A percentile compares a stretch with the other conserved stretches of the same genome.
These are phyloP conservation scores for Plutomurus gul DNA, from an alignment of 1,140 invertebrate species.

Conservation along the genomic window DNA sequence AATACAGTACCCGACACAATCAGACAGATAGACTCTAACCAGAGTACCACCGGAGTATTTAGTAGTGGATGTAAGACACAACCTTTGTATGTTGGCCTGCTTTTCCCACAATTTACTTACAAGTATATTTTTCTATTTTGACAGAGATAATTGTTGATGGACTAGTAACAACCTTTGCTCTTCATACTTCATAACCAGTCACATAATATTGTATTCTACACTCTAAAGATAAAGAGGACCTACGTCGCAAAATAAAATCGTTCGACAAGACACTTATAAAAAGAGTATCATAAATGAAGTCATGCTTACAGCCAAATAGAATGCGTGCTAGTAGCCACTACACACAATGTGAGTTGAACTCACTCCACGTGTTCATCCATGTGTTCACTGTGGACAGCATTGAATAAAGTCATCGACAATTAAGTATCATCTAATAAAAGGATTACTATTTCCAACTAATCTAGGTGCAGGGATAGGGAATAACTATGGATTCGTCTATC, in stretches of 20 bases:
- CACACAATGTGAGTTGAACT: background rate
- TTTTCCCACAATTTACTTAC: no score
- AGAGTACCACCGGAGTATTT: no score
- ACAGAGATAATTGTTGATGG: background rate
- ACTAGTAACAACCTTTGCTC: background rate
- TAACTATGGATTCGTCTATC: no score
- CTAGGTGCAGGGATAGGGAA: no score
- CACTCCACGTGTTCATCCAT: background rate
- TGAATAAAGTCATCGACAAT: background rate
- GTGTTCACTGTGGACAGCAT: background rate
- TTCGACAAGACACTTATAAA: background rate
- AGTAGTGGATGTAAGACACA: no score
- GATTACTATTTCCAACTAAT: background rate
- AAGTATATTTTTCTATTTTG: no score
- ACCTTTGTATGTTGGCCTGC: no score
- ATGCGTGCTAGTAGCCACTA: background rate
- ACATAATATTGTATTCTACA: no score
- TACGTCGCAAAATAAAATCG: background rate
- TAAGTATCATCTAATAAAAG: background rate
- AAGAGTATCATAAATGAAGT: background rate
- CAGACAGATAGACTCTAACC: no score
- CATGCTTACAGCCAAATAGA: background rate
- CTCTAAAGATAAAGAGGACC: no score
- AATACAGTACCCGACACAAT: no score
- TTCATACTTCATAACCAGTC: background rate